Percentiles rank a stretch among this genome's conserved stretches.
These are phyloP conservation scores for Geotrupes spiniger DNA, from an alignment of 2,888 invertebrate species.

Conservation along the genomic window DNA sequence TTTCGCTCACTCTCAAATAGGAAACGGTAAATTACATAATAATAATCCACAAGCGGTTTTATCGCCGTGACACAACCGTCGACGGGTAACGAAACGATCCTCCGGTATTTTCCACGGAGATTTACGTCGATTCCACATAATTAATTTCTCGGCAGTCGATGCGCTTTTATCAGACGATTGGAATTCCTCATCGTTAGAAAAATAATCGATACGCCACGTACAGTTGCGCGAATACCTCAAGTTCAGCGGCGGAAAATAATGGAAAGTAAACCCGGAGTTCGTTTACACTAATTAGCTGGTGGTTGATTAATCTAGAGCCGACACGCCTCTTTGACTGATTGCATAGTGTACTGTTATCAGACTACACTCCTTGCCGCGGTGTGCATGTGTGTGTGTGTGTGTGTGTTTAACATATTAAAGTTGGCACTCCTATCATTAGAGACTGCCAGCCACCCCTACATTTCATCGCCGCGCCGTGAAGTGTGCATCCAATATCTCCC, in stretches of 20 bases:
- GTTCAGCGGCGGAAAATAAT: neutral
- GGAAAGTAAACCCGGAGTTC: conserved; percentile 1
- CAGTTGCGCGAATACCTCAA: too few relatives aligned
- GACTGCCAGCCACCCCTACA: conserved; percentile 1
- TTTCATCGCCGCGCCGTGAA: neutral
- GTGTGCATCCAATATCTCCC: conserved; percentile 1
- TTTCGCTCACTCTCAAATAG: too few relatives aligned
- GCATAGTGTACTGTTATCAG: conserved; percentile 4
- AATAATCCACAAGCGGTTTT: too few relatives aligned
- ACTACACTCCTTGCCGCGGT: neutral
- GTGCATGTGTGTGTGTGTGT: conserved; percentile 1
- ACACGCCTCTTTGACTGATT: conserved; percentile 2
- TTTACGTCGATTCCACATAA: neutral
- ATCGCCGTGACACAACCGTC: too few relatives aligned
- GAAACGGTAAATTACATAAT: too few relatives aligned
- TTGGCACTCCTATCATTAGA: conserved; percentile 7
- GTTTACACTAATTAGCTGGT: conserved; percentile 4
- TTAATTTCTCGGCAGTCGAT: neutral
- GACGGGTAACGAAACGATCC: too few relatives aligned
- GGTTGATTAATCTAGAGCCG: neutral
- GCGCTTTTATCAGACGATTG: neutral
- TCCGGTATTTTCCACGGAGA: too few relatives aligned
- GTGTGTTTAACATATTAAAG: conserved; percentile 7
- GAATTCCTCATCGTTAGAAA: too few relatives aligned
- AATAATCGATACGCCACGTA: too few relatives aligned